Percentiles rank a stretch among this genome's conserved stretches.
Evolutionary conservation across 2,113 vertebrate genomes (phyloP).

Genomic region (Cephalopterus ornatus): DNA sequence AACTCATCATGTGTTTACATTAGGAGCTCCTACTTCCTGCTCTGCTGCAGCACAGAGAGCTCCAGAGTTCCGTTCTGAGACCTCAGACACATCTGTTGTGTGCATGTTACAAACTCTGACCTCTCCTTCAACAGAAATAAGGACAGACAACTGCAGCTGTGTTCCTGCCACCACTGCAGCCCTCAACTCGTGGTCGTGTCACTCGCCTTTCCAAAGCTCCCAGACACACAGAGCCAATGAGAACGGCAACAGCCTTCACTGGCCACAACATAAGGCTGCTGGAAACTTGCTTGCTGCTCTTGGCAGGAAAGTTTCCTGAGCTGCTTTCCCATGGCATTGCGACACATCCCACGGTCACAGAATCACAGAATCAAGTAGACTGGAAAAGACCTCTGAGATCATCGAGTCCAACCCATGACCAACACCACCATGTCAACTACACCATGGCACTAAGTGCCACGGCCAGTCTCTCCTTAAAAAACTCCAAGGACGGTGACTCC

Average conservation of each 20-base stretch:
- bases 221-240: neutral
- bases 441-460: neutral
- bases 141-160: accelerated
- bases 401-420: neutral
- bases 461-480: neutral
- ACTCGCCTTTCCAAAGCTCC: neutral
- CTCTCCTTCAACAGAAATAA: neutral
- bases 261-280: too few species aligned
- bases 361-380: too few species aligned
- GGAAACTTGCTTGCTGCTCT: too few species aligned
- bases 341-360: neutral
- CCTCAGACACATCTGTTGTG: accelerated
- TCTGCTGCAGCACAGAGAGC: neutral
- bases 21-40: accelerated
- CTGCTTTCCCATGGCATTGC: accelerated
- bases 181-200: neutral
- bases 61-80: accelerated
- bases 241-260: neutral
- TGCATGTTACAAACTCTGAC: accelerated
- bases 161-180: neutral
- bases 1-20: accelerated
- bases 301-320: too few species aligned
- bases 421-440: neutral
- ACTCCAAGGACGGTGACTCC: neutral
- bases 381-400: neutral